phyloP scores from a whole-genome alignment of 2,888 invertebrate genomes.

The Chaetogeoica ovagalla region DNA sequence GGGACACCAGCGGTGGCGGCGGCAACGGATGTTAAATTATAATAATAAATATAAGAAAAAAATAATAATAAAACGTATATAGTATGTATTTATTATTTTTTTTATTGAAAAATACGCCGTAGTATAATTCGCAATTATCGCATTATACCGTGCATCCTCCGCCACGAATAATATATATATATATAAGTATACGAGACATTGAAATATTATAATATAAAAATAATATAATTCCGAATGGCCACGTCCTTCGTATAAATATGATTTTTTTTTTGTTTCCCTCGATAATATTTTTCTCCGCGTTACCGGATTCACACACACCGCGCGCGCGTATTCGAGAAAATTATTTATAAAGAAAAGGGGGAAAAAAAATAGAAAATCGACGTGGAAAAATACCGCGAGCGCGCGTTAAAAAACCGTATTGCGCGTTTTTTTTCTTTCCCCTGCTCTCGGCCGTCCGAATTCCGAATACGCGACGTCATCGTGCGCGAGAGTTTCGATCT shows the following conservation, averaged over 20 bases:
- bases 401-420: not conserved
- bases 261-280: not conserved
- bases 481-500: not conserved
- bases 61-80: not conserved
- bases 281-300: not conserved
- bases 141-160: constrained; percentile 49
- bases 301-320: constrained; percentile 13
- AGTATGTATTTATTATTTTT: constrained; percentile 4
- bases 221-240: not conserved
- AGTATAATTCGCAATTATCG: constrained; percentile 42
- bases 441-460: not conserved
- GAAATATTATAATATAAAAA: constrained; percentile 28
- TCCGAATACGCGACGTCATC: not conserved
- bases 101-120: constrained; percentile 5
- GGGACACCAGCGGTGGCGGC: too few relatives aligned
- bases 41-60: constrained; percentile 4
- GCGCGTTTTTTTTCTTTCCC: not conserved
- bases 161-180: not conserved
- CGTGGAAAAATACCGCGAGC: too few relatives aligned
- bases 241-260: not conserved
- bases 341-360: too few relatives aligned
- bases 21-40: constrained; percentile 33
- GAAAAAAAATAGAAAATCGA: too few relatives aligned
- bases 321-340: too few relatives aligned
- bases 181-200: constrained; percentile 34